A percentile compares a stretch with the other conserved stretches of the same genome.
Conservation (phyloP, 2,797 vertebrate species). For the Notamacropus eugenii region DNA sequence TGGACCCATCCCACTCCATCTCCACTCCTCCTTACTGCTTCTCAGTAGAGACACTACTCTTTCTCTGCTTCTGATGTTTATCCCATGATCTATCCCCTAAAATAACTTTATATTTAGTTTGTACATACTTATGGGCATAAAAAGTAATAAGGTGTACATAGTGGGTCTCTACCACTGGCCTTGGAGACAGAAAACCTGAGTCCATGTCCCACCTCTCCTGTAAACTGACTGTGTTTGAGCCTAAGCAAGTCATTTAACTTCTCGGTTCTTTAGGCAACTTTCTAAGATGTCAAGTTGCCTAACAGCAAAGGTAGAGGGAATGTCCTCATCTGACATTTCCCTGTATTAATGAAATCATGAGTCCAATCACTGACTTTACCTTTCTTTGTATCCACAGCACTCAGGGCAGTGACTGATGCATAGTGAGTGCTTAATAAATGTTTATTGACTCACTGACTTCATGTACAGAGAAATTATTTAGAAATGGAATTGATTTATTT, state of each 20-base stretch:
- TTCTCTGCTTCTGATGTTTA: neutral
- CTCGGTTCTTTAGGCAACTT: neutral
- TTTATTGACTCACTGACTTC: neutral
- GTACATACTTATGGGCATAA: neutral
- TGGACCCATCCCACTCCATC: too few species aligned
- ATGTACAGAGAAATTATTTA: constrained; percentile 22
- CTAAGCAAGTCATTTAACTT: neutral
- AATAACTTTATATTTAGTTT: neutral
- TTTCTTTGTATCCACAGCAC: neutral
- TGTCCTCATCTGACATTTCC: neutral
- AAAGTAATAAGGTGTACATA: neutral
- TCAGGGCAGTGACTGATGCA: neutral
- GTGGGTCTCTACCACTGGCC: neutral
- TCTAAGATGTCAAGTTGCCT: neutral
- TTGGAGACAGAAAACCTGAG: neutral
- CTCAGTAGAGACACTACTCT: neutral
- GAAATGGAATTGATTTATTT: constrained; percentile 13
- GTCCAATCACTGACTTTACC: neutral
- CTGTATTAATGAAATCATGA: neutral
- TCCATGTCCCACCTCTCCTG: too few species aligned
- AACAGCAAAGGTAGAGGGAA: neutral
- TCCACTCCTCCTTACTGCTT: too few species aligned
- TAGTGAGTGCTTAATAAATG: neutral
- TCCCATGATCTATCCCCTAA: neutral
- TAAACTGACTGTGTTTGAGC: neutral